Percentiles rank a stretch among this genome's conserved stretches.
phyloP scores from a whole-genome alignment of 2,888 invertebrate genomes.

The Dynastes tityus region DNA sequence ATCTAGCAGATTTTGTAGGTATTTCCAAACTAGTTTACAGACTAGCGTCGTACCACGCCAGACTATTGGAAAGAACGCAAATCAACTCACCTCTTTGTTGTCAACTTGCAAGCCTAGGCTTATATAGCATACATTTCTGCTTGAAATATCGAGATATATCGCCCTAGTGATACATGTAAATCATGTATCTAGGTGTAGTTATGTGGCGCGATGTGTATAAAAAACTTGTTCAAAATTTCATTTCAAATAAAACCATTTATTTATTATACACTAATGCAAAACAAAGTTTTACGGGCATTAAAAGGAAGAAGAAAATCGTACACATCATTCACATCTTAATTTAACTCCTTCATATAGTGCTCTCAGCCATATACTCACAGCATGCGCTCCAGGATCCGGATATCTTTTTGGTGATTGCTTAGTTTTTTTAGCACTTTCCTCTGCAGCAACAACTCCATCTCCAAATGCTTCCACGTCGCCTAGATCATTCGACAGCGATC shows the following conservation, averaged over 20 bases:
- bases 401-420: constrained; percentile 60
- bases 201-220: too few relatives aligned
- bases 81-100: too few relatives aligned
- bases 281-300: not conserved
- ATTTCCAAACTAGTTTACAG: too few relatives aligned
- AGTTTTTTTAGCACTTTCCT: constrained; percentile 64
- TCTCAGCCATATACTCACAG: constrained; percentile 75
- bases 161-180: too few relatives aligned
- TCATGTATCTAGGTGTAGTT: too few relatives aligned
- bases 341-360: constrained; percentile 72
- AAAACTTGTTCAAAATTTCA: not conserved
- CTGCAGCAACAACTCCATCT: constrained; percentile 66
- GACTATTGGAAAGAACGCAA: too few relatives aligned
- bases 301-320: not conserved
- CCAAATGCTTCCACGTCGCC: constrained; percentile 65
- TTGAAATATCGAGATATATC: too few relatives aligned
- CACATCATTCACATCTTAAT: constrained; percentile 59
- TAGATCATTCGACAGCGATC: constrained; percentile 56
- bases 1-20: too few relatives aligned
- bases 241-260: not conserved
- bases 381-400: constrained; percentile 77
- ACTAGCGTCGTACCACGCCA: too few relatives aligned
- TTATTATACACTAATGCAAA: not conserved
- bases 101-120: too few relatives aligned
- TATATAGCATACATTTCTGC: too few relatives aligned